phyloP scores from a whole-genome alignment of 1,140 invertebrate genomes.

The Drosophila auraria region DNA sequence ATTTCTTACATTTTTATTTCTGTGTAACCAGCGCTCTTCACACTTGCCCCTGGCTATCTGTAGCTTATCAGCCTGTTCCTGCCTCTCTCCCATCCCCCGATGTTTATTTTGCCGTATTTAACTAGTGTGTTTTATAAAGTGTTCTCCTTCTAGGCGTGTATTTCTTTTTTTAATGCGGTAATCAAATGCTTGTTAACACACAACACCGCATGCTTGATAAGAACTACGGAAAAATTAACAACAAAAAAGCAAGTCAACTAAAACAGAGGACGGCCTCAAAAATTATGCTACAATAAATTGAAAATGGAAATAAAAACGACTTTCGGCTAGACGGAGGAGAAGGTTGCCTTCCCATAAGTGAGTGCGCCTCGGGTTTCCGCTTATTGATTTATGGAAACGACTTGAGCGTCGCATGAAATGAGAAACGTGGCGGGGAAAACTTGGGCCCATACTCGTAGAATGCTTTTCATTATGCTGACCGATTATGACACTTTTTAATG shows the following conservation, averaged over 20 bases:
- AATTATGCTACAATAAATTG: constrained; percentile 74
- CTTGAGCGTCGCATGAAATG: constrained; percentile 28
- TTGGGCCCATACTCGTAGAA: constrained; percentile 12
- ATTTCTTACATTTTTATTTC: background rate
- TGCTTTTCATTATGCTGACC: constrained; percentile 79
- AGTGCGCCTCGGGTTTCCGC: constrained; percentile 61
- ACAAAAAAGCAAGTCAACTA: constrained; percentile 7
- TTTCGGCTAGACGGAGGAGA: background rate
- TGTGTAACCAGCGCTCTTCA: constrained; percentile 26
- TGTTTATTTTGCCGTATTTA: constrained; percentile 47
- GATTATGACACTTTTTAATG: constrained; percentile 82
- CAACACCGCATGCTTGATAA: constrained; percentile 62
- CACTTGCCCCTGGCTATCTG: constrained; percentile 51
- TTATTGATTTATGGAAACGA: constrained; percentile 73
- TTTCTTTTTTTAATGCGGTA: constrained; percentile 72
- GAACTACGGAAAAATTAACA: constrained; percentile 50
- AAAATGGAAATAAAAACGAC: constrained; percentile 8
- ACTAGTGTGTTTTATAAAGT: constrained; percentile 57
- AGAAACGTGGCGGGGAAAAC: background rate
- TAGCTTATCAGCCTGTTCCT: constrained; percentile 44
- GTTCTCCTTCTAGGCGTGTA: background rate
- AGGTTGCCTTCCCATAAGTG: constrained; percentile 1
- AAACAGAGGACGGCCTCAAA: constrained; percentile 21
- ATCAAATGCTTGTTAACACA: constrained; percentile 80
- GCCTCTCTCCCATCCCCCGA: background rate